Evolutionary conservation across 1,140 invertebrate genomes (phyloP), one percentile per base, ranked within the genome.

Genomic region (Trichomalopsis sarcophagae): DNA sequence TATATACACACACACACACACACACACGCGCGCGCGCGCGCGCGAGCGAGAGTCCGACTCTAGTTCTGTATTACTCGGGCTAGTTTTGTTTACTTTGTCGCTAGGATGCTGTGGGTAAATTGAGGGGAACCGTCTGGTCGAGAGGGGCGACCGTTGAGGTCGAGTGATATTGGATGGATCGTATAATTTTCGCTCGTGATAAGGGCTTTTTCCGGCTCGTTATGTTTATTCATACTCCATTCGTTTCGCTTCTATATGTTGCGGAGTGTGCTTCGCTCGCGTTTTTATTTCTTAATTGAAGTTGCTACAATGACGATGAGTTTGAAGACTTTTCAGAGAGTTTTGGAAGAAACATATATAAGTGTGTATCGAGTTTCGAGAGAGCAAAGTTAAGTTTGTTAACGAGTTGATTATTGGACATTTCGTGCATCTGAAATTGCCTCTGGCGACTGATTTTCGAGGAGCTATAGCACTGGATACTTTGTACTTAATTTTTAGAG

Each of bases 21-120:
- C n/a, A n/a, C n/a, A n/a, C n/a, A n/a, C n/a, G n/a, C n/a, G n/a
- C n/a, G n/a, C n/a, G n/a, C n/a, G n/a, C n/a, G n/a, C n/a, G n/a
- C 17, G 14, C 55, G 47, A 2, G 7, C 14, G 14, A 17, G 55
- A 62, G 55, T 6, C 17, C 17, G 14, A 21, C 3, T 62, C 55
- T 62, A 2, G 2, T 17, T 62, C 4, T 62, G 14, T 62, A 0
- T 21, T 14, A 21, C 55, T 62, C 21, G 17, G 17, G 21, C 17
- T 6, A 62, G 23, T 33, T 71, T 71, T 71, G 68, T 71, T 71
- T 71, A 30, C 68, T 71, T 71, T 30, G 30, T 71, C 27, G 21
- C 10, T 62, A 6, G 68, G 68, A 33, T 33, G 30, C 68, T 71
- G 68, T n/a, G 68, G 23, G 66, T 69, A 27, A 62, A 94, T 92